Percentiles rank a stretch among this genome's conserved stretches.
Evolutionary conservation across 2,888 invertebrate species (phyloP).

Genomic region (Tortrix viridana): DNA sequence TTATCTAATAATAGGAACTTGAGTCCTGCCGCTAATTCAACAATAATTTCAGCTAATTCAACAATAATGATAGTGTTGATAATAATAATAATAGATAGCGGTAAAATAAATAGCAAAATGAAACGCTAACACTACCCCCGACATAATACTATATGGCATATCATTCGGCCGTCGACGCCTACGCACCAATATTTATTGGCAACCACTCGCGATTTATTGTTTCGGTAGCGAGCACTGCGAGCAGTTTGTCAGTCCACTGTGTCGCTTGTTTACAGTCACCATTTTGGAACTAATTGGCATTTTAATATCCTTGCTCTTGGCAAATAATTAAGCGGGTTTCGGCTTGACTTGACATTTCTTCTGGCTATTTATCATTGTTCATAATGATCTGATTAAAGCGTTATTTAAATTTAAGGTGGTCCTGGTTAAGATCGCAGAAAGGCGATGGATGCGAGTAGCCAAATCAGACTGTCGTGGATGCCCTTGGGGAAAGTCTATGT

Average conservation of each 20-base stretch:
- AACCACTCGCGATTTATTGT: conserved; percentile 47
- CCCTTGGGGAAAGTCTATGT: no score
- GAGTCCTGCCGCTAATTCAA: no score
- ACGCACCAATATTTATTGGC: conserved; percentile 52
- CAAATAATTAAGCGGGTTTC: neutral
- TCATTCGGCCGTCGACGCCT: conserved; percentile 47
- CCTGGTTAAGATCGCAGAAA: no score
- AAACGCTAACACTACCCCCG: conserved; percentile 17
- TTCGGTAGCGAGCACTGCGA: conserved; percentile 51
- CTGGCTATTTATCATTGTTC: neutral
- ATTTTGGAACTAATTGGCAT: conserved; percentile 23
- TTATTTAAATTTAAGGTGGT: no score
- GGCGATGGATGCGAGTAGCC: no score
- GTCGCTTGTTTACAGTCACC: conserved; percentile 36
- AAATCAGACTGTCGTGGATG: no score
- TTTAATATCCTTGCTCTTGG: conserved; percentile 10
- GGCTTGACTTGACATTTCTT: neutral
- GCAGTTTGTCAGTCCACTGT: conserved; percentile 50
- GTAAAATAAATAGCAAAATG: no score
- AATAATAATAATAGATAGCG: no score
- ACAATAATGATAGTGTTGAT: no score
- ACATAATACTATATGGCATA: conserved; percentile 40
- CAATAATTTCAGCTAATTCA: no score
- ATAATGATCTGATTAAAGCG: neutral
- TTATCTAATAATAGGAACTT: no score